Conservation (phyloP, 2,113 vertebrate species). For the Genyomyrus donnyi region DNA sequence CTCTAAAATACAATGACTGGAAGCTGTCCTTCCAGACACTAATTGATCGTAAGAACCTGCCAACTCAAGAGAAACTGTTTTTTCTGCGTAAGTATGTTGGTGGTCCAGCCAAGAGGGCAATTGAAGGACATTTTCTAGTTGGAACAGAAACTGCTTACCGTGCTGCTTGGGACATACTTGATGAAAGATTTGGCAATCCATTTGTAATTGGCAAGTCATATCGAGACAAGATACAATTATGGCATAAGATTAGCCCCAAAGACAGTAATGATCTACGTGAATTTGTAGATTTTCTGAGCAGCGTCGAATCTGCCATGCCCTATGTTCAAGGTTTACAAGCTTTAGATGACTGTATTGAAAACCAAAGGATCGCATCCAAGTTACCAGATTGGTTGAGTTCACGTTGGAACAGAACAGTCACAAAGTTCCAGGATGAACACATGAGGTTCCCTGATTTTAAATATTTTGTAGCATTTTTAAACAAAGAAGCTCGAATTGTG, state of each 20-base stretch:
- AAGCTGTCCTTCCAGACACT: conserved; percentile 22
- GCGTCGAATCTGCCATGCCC: not conserved
- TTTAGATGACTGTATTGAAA: not conserved
- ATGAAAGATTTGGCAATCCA: conserved; percentile 18
- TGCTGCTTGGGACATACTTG: conserved; percentile 26
- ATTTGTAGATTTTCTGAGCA: not conserved
- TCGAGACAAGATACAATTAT: conserved; percentile 18
- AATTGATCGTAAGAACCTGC: conserved; percentile 29
- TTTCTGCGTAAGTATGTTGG: conserved; percentile 27
- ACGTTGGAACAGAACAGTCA: not conserved
- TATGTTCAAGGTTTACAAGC: not conserved
- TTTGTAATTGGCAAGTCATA: conserved; percentile 12
- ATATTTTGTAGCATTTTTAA: not conserved
- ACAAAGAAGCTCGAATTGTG: not conserved
- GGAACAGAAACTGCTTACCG: conserved; percentile 19
- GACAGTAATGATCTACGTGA: not conserved
- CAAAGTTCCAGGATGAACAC: not conserved
- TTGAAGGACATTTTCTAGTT: conserved; percentile 22
- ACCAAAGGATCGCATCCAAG: not conserved
- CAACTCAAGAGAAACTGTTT: conserved; percentile 12
- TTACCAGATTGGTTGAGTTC: not conserved
- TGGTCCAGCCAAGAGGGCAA: conserved; percentile 21
- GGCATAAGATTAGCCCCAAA: conserved; percentile 23
- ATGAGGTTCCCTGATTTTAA: not conserved
- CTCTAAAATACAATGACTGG: conserved; percentile 21